Conservation (phyloP, 2,113 vertebrate species). For the Paramisgurnus dabryanus region DNA sequence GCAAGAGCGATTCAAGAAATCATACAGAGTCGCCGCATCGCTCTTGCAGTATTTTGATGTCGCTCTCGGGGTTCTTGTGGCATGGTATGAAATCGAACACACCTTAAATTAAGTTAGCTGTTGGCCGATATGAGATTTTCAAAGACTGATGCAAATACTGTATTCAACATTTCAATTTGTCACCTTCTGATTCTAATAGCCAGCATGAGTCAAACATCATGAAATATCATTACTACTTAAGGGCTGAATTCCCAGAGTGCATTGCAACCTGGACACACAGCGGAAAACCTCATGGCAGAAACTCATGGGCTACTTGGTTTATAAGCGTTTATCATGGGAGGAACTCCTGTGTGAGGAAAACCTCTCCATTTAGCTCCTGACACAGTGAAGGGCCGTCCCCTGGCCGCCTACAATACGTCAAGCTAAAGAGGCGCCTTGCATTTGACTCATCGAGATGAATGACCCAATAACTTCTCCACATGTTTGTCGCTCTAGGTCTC, state of each 20-base stretch:
- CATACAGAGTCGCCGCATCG: too few relatives aligned
- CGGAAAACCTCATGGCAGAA: background rate
- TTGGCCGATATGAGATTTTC: too few relatives aligned
- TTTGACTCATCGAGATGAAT: constrained; percentile 34
- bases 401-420: constrained; percentile 34
- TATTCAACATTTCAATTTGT: too few relatives aligned
- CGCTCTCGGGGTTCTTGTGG: too few relatives aligned
- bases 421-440: constrained; percentile 45
- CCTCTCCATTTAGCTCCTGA: constrained; percentile 56
- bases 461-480: constrained; percentile 15
- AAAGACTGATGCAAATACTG: too few relatives aligned
- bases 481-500: background rate
- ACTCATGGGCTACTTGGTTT: background rate
- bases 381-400: constrained; percentile 12
- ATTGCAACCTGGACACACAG: background rate
- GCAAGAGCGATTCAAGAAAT: too few relatives aligned
- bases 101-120: too few relatives aligned
- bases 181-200: background rate
- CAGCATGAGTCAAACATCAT: background rate
- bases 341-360: constrained; percentile 51
- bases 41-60: too few relatives aligned
- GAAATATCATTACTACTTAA: background rate
- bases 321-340: background rate
- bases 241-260: constrained; percentile 1
- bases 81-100: too few relatives aligned